These are phyloP conservation scores for Synchiropus splendidus DNA, from an alignment of 2,113 vertebrate species.

Conservation along the genomic window DNA sequence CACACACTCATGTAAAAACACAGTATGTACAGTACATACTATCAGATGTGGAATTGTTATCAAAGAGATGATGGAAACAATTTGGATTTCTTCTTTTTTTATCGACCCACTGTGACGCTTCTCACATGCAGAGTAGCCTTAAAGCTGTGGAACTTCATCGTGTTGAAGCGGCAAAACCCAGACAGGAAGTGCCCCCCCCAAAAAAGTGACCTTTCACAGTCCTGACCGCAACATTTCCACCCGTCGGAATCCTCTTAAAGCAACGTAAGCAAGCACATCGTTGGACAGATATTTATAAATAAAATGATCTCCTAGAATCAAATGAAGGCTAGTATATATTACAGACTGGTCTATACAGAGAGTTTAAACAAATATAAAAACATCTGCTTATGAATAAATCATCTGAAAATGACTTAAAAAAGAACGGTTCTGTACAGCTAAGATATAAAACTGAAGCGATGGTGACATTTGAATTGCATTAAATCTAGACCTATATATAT, in stretches of 20 bases:
- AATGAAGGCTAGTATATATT: constrained; percentile 63
- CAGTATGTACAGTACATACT: constrained; percentile 57
- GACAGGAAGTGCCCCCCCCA: constrained; percentile 9
- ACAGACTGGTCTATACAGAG: constrained; percentile 62
- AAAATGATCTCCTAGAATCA: constrained; percentile 44
- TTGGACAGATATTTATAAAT: constrained; percentile 30
- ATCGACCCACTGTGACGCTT: constrained; percentile 11
- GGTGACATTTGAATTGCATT: constrained; percentile 58
- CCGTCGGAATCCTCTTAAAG: constrained; percentile 5
- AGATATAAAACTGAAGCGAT: constrained; percentile 65
- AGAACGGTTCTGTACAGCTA: constrained; percentile 67
- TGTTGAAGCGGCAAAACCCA: constrained; percentile 27
- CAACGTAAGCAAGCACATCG: constrained; percentile 1
- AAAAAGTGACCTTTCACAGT: neutral
- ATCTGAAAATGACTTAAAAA: constrained; percentile 63
- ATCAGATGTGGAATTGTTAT: constrained; percentile 29
- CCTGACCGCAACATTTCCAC: neutral
- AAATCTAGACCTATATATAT: constrained; percentile 1
- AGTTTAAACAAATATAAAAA: constrained; percentile 71
- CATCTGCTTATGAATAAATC: constrained; percentile 64
- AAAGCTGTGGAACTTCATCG: constrained; percentile 39
- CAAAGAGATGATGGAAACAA: constrained; percentile 29
- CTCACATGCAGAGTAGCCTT: constrained; percentile 18
- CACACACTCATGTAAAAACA: constrained; percentile 69
- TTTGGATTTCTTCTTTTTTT: constrained; percentile 17